A percentile compares a stretch with the other conserved stretches of the same genome.
These are phyloP conservation scores for Ceuthmochares aereus DNA, from an alignment of 2,113 vertebrate genomes.

Conservation along the genomic window DNA sequence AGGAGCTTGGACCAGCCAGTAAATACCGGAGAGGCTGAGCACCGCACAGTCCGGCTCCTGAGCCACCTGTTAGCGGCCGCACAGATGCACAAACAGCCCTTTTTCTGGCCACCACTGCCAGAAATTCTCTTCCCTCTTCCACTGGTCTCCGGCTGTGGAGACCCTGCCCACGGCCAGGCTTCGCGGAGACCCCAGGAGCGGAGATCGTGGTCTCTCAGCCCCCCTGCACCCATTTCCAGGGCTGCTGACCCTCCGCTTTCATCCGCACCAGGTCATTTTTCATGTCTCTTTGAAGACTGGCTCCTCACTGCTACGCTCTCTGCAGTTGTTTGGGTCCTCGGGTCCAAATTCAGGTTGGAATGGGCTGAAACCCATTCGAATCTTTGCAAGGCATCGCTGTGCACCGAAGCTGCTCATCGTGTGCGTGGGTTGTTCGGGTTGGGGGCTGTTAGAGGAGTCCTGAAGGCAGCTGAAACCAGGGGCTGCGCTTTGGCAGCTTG, in stretches of 20 bases:
- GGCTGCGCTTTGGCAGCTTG: background rate
- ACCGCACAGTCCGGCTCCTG: background rate
- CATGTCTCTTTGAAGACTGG: background rate
- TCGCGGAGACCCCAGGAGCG: background rate
- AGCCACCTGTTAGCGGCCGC: slow-evolving; percentile 38
- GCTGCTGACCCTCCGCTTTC: background rate
- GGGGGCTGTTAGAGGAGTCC: background rate
- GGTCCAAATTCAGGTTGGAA: background rate
- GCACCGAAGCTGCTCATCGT: fast-evolving
- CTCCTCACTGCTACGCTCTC: fast-evolving
- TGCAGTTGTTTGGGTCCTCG: fast-evolving
- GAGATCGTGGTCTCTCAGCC: background rate
- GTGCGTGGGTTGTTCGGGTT: background rate
- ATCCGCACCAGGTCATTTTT: fast-evolving
- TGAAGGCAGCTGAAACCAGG: background rate
- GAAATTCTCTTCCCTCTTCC: background rate
- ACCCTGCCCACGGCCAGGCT: fast-evolving
- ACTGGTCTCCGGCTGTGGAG: fast-evolving
- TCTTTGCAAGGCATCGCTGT: background rate
- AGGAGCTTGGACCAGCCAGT: background rate
- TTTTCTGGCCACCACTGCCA: background rate
- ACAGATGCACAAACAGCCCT: background rate
- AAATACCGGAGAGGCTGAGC: background rate
- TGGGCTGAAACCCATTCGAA: fast-evolving
- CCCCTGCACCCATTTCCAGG: background rate